phyloP scores from a whole-genome alignment of 2,888 invertebrate genomes.

The Xestia xanthographa region DNA sequence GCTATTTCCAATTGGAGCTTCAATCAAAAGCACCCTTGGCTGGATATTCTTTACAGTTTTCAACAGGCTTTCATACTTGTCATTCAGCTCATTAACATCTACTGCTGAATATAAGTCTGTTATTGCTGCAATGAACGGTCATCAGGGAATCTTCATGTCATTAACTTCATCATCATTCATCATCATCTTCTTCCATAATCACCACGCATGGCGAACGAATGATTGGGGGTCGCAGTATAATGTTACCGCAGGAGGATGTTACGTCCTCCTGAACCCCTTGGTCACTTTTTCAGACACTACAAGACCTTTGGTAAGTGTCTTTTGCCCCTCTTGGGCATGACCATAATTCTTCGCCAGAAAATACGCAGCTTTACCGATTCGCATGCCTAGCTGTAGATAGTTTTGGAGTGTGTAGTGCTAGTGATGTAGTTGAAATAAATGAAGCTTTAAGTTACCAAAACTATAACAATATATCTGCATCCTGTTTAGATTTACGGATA shows the following conservation, averaged over 20 bases:
- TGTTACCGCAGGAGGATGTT: not conserved
- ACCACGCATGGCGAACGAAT: constrained; percentile 55
- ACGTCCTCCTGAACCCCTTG: constrained; percentile 11
- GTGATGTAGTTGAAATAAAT: not conserved
- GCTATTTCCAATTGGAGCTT: constrained; percentile 26
- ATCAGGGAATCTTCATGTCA: constrained; percentile 32
- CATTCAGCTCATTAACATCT: constrained; percentile 29
- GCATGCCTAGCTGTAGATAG: constrained; percentile 48
- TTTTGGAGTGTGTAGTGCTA: constrained; percentile 27
- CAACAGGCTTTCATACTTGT: constrained; percentile 6
- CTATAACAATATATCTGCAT: constrained; percentile 9
- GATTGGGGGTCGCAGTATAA: constrained; percentile 34
- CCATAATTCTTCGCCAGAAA: constrained; percentile 48
- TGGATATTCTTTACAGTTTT: constrained; percentile 19
- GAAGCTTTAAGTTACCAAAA: not conserved
- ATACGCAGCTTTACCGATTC: constrained; percentile 34
- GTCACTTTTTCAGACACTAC: constrained; percentile 10
- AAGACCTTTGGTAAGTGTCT: constrained; percentile 4
- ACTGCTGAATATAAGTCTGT: constrained; percentile 25
- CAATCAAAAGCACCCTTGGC: constrained; percentile 26
- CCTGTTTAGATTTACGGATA: constrained; percentile 93
- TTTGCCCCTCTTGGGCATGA: constrained; percentile 1
- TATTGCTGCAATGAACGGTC: constrained; percentile 28
- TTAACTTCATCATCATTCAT: constrained; percentile 52
- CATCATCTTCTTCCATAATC: constrained; percentile 60